A percentile compares a stretch with the other conserved stretches of the same genome.
These are phyloP conservation scores for Danionella cerebrum DNA, from an alignment of 2,113 vertebrate genomes.

Conservation along the genomic window DNA sequence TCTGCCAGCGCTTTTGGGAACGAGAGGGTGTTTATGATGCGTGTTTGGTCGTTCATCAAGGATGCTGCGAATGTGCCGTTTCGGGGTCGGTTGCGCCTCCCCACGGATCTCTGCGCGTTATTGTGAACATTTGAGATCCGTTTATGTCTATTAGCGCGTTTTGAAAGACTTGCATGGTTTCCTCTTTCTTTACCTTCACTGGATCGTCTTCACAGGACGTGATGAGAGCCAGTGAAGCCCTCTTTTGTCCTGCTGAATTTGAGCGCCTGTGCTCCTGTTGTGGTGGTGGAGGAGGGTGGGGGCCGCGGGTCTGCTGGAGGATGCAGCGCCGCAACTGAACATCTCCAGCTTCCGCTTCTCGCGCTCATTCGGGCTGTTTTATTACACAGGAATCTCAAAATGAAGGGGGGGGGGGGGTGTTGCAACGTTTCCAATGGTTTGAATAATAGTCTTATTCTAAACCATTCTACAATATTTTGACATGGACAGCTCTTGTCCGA, in stretches of 20 bases:
- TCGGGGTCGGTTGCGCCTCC: background rate
- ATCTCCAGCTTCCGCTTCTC: background rate
- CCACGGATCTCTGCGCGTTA: background rate
- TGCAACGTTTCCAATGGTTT: too few relatives aligned
- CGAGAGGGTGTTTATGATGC: background rate
- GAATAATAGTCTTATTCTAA: too few relatives aligned
- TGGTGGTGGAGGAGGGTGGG: constrained; percentile 49
- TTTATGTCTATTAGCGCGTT: background rate
- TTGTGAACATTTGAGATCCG: background rate
- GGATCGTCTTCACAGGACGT: constrained; percentile 40
- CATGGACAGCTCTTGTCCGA: too few relatives aligned
- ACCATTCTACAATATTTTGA: too few relatives aligned
- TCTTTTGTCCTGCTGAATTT: constrained; percentile 59
- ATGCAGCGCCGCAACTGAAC: constrained; percentile 48
- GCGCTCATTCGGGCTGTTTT: background rate
- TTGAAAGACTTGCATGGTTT: background rate
- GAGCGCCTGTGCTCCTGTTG: constrained; percentile 62
- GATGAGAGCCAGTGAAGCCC: constrained; percentile 55
- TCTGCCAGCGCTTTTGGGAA: background rate
- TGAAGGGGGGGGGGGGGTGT: too few relatives aligned
- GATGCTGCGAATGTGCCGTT: background rate
- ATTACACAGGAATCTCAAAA: too few relatives aligned
- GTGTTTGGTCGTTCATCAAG: background rate
- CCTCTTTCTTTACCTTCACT: constrained; percentile 47
- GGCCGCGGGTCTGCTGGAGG: constrained; percentile 45